phyloP scores from a whole-genome alignment of 2,113 vertebrate genomes.

The Trochalopteron elliotii region DNA sequence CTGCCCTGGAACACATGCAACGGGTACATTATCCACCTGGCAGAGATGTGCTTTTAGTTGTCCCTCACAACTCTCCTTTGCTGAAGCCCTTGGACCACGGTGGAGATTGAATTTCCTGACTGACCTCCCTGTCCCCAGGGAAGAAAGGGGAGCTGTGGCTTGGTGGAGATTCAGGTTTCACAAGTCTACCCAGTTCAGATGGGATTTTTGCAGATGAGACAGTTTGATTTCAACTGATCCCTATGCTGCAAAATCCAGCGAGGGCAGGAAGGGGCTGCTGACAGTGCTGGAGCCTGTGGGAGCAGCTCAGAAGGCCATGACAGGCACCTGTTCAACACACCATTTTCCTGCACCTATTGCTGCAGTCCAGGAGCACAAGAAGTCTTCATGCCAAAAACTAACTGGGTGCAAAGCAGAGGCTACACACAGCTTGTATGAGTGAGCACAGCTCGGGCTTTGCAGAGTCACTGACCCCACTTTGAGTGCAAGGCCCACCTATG shows the following conservation, averaged over 20 bases:
- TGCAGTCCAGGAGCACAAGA: not conserved
- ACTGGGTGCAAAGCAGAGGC: not conserved
- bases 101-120: conserved; percentile 2
- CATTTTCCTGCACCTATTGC: not conserved
- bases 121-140: not conserved
- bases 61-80: accelerated
- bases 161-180: not conserved
- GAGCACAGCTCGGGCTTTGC: accelerated
- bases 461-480: accelerated
- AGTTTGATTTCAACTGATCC: not conserved
- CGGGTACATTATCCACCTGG: not conserved
- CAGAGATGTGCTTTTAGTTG: not conserved
- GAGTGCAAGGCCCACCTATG: not conserved
- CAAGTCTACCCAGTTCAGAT: not conserved
- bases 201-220: not conserved
- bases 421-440: not conserved
- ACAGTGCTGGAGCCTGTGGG: not conserved
- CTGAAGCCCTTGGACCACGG: not conserved
- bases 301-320: not conserved
- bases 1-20: not conserved
- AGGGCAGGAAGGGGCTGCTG: not conserved
- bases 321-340: not conserved
- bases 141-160: not conserved
- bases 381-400: not conserved
- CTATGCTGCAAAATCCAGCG: not conserved